These are phyloP conservation scores for Macroteleia sp. DNA, from an alignment of 2,888 invertebrate genomes.

Conservation along the genomic window DNA sequence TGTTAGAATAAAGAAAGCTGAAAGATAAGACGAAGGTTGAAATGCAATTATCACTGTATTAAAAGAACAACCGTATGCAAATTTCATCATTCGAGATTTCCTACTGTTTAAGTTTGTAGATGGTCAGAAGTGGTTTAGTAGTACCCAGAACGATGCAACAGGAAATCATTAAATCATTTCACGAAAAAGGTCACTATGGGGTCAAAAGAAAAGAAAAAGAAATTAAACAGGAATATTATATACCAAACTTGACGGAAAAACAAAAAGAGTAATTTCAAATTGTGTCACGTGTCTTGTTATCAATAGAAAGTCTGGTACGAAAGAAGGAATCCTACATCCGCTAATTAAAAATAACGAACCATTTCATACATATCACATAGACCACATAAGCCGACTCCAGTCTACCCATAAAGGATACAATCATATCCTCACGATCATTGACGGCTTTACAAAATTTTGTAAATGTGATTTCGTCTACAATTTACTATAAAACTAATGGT, in stretches of 20 bases:
- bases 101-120: background rate
- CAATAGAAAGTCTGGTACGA: background rate
- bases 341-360: background rate
- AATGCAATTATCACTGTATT: background rate
- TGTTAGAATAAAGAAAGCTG: no score
- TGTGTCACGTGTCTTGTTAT: constrained; percentile 13
- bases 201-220: no score
- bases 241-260: no score
- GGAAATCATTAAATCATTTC: no score
- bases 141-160: background rate
- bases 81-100: no score
- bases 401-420: constrained; percentile 1
- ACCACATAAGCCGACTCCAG: background rate
- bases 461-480: no score
- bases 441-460: background rate
- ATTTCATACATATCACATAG: background rate
- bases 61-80: no score
- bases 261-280: constrained; percentile 25
- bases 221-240: no score
- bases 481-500: no score
- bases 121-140: background rate
- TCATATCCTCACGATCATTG: constrained; percentile 6
- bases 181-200: no score
- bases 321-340: constrained; percentile 1
- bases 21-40: no score